Conservation (phyloP, 2,888 invertebrate species). For the Lasioglossum vierecki region DNA sequence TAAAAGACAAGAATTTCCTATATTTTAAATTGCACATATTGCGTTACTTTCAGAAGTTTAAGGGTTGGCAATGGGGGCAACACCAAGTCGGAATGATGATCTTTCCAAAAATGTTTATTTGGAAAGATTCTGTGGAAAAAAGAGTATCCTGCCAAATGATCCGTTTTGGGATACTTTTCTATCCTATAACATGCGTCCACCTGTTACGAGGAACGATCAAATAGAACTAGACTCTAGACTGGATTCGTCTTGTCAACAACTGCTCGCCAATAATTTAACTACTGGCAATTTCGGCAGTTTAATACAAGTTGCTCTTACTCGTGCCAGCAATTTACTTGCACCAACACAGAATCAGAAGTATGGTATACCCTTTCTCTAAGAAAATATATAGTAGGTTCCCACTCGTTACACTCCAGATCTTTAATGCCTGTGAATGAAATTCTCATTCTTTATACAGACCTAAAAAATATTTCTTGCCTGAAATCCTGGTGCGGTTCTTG, state of each 20-base stretch:
- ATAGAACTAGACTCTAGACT: slow-evolving; percentile 90
- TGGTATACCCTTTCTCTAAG: not conserved
- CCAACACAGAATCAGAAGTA: slow-evolving; percentile 96
- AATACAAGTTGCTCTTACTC: slow-evolving; percentile 92
- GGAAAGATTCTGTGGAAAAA: slow-evolving; percentile 90
- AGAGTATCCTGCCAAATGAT: slow-evolving; percentile 93
- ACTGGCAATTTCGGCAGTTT: slow-evolving; percentile 96
- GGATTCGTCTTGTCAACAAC: slow-evolving; percentile 89
- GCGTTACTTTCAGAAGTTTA: slow-evolving; percentile 49
- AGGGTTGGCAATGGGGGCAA: slow-evolving; percentile 89
- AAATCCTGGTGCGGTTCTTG: not conserved
- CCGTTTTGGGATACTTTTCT: slow-evolving; percentile 97
- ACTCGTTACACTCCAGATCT: not conserved
- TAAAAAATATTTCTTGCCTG: not conserved
- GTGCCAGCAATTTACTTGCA: slow-evolving; percentile 92
- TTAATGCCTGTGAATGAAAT: too few relatives aligned
- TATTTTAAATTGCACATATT: not conserved
- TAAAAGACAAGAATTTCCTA: not conserved
- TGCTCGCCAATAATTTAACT: slow-evolving; percentile 92
- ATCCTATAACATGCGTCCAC: slow-evolving; percentile 94
- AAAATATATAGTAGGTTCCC: not conserved
- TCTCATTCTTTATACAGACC: too few relatives aligned
- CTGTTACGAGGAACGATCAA: slow-evolving; percentile 89
- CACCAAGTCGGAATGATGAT: slow-evolving; percentile 92
- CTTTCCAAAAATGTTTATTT: slow-evolving; percentile 93